Evolutionary conservation across 92 coral and sea anemone species (phyloP), one percentile per base, ranked within the genome.

Genomic region (Desmophyllum pertusum): DNA sequence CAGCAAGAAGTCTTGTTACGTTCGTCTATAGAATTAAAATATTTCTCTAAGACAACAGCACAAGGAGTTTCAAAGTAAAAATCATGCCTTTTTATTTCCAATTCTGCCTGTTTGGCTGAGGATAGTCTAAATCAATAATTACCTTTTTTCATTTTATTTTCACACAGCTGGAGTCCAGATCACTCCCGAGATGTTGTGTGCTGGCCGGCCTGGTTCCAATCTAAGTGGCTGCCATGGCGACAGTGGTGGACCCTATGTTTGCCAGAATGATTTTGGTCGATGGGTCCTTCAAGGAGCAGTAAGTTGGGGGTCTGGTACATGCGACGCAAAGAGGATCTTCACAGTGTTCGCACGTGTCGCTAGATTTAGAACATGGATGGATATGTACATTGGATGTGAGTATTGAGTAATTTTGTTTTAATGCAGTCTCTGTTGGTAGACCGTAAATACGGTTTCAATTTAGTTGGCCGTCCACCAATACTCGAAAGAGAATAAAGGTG

Each of bases 201-300:
- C 90, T 29, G 93, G 94, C 42, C 66, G 51, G 23, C 78, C 81
- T 63, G 89, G 86, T 39, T 83, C 87, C 3, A 64, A 72, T 73
- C 72, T 83, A 3, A 90, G 96, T 70, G 96, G 96, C 81, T 92
- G 96, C 40, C 96, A 92, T 79, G 96, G 96, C 72, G 96, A 93
- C 83, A 93, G 96, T 50, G 96, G 96, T 67, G 96, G 96, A 21
- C 96, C 96, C 40, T 93, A 90, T 70, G 93, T 90, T 5, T 93
- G 96, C 46, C 89, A 89, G 84, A 79, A 88, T 70, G 43, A 82
- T 85, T 71, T 65, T 57, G 91, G 91, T 25, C 90, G 94, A 31
- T 93, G 84, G 76, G 94, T 91, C 10, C 91, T 93, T 33, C 97
- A 93, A 83, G 97, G 97, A 36, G 94, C 84, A 23, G 97, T 91